Evolutionary conservation across 2,888 invertebrate species (phyloP).

Genomic region (Heteropelma amictum): DNA sequence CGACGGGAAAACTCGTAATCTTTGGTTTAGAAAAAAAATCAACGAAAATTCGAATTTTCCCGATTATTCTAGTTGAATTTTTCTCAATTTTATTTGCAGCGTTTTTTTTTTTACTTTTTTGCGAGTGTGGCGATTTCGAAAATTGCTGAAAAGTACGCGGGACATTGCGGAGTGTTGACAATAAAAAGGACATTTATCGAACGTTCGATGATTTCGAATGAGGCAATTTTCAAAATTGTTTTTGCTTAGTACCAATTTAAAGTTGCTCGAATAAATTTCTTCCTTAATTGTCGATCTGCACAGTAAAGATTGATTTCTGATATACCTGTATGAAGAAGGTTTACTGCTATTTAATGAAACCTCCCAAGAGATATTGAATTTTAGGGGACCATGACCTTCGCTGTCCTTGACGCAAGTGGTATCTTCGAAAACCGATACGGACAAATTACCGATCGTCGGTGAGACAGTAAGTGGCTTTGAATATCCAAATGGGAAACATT

Average conservation of each 20-base stretch:
- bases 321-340: slow-evolving; percentile 70
- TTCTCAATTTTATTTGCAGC: neutral
- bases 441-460: slow-evolving; percentile 62
- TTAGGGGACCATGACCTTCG: slow-evolving; percentile 57
- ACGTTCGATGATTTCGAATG: too few species aligned
- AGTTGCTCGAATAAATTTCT: too few species aligned
- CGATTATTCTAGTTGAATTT: neutral
- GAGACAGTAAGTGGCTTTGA: slow-evolving; percentile 15
- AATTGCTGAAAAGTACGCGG: too few species aligned
- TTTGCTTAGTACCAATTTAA: too few species aligned
- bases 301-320: neutral
- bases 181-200: too few species aligned
- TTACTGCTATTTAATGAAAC: slow-evolving; percentile 56
- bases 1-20: too few species aligned
- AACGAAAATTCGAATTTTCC: neutral
- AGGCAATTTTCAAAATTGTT: too few species aligned
- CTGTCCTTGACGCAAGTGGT: slow-evolving; percentile 24
- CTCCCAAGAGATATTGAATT: slow-evolving; percentile 69
- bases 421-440: slow-evolving; percentile 61
- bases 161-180: too few species aligned
- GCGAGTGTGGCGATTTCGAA: neutral
- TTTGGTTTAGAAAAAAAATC: neutral
- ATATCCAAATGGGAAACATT: neutral
- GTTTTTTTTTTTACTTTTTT: neutral
- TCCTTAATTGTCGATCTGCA: neutral